These are phyloP conservation scores for Siniperca undulata DNA, from an alignment of 2,797 vertebrate species.

Conservation along the genomic window DNA sequence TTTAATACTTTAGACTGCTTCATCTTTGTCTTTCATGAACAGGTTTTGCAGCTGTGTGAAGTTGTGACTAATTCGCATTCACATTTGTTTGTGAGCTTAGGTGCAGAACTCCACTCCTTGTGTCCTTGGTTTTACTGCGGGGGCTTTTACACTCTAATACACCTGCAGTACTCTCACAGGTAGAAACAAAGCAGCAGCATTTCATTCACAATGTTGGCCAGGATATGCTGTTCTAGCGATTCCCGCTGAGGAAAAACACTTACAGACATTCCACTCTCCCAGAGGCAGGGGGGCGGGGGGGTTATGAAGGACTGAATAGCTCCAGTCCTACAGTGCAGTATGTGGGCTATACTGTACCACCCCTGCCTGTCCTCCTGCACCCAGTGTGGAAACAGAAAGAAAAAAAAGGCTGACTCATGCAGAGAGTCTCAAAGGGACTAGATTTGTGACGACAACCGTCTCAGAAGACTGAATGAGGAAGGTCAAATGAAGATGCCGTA, in stretches of 20 bases:
- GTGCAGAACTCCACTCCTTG: background rate
- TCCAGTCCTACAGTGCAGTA: constrained; percentile 42
- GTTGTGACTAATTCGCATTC: background rate
- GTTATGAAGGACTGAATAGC: constrained; percentile 29
- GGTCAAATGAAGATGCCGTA: constrained; percentile 36
- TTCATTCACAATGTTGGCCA: constrained; percentile 33
- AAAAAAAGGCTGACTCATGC: constrained; percentile 69
- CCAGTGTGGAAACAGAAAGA: constrained; percentile 11
- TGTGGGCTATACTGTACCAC: constrained; percentile 40
- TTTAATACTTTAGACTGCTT: background rate
- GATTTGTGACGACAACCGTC: constrained; percentile 38
- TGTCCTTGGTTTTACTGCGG: constrained; percentile 43
- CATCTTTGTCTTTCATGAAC: background rate
- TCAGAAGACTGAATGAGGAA: constrained; percentile 38
- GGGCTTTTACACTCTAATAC: background rate
- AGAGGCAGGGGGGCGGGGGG: background rate
- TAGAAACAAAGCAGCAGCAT: constrained; percentile 36
- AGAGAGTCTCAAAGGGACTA: constrained; percentile 44
- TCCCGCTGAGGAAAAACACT: constrained; percentile 62
- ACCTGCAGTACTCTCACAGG: constrained; percentile 55
- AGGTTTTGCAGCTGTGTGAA: background rate
- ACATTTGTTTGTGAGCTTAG: background rate
- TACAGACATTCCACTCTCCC: constrained; percentile 50
- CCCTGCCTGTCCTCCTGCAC: constrained; percentile 23
- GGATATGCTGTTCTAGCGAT: constrained; percentile 56